Percentiles rank a stretch among this genome's conserved stretches.
phyloP scores from a whole-genome alignment of 2,113 vertebrate genomes.

The Sylvilagus bachmani region DNA sequence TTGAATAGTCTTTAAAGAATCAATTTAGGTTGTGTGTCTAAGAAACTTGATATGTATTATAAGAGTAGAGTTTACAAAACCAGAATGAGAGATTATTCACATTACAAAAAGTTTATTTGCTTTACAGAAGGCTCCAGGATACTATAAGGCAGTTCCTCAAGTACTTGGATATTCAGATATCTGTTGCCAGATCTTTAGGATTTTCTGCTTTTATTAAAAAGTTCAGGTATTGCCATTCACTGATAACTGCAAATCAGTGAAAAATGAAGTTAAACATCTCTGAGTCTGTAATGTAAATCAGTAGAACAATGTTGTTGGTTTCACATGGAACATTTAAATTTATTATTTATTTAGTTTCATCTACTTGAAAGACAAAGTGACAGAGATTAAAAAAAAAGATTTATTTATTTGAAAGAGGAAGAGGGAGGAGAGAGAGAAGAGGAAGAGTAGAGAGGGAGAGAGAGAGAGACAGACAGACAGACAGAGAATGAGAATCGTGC shows the following conservation, averaged over 20 bases:
- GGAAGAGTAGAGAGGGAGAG: too few species aligned
- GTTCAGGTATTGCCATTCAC: background rate
- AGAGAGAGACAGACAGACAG: too few species aligned
- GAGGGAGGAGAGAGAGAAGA: too few species aligned
- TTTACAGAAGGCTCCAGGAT: slow-evolving; percentile 40
- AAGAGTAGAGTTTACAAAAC: slow-evolving; percentile 51
- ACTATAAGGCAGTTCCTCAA: background rate
- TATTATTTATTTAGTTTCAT: too few species aligned
- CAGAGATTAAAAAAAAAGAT: too few species aligned
- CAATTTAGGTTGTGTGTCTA: background rate
- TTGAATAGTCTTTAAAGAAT: slow-evolving; percentile 10
- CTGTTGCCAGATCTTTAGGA: slow-evolving; percentile 9
- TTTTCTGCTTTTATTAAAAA: slow-evolving; percentile 20
- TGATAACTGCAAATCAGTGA: slow-evolving; percentile 9
- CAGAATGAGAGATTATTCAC: background rate
- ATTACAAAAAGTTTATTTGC: slow-evolving; percentile 1
- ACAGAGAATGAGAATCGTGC: too few species aligned
- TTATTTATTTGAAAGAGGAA: too few species aligned
- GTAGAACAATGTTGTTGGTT: background rate
- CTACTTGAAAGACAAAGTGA: too few species aligned
- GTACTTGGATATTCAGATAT: slow-evolving; percentile 13
- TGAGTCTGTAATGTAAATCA: slow-evolving; percentile 6
- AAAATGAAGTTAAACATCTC: slow-evolving; percentile 28
- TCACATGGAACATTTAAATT: background rate
- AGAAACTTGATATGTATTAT: slow-evolving; percentile 37